Evolutionary conservation across 2,113 vertebrate genomes (phyloP).

Genomic region (Ptilorrhoa leucosticta): DNA sequence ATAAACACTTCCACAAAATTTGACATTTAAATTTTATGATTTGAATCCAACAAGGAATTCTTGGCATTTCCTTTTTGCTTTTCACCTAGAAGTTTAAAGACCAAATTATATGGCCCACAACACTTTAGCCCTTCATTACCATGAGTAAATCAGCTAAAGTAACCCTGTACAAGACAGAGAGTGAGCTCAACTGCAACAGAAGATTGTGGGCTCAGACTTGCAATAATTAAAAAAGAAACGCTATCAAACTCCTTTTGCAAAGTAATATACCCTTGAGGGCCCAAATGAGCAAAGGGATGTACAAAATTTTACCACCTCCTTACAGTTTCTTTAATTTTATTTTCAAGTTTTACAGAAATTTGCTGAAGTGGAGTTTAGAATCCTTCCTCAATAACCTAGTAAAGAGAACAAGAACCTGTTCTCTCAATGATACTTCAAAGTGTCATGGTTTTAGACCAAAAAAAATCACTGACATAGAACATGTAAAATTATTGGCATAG

Average conservation of each 20-base stretch:
- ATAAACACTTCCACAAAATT: not conserved
- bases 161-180: not conserved
- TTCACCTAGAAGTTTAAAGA: not conserved
- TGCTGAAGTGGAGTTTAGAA: not conserved
- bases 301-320: not conserved
- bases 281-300: not conserved
- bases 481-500: not conserved
- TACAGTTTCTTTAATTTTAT: not conserved
- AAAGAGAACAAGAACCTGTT: not conserved
- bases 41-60: not conserved
- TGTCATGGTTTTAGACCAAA: not conserved
- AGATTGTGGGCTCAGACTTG: not conserved
- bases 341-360: not conserved
- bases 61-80: not conserved
- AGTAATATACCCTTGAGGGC: not conserved
- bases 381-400: not conserved
- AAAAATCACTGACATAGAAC: not conserved
- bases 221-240: not conserved
- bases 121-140: not conserved
- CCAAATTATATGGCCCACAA: not conserved
- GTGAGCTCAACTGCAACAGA: not conserved
- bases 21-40: not conserved
- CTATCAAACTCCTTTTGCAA: not conserved
- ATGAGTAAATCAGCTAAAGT: not conserved
- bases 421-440: not conserved